phyloP scores from a whole-genome alignment of 2,888 invertebrate species.

The Platypus cylindrus region DNA sequence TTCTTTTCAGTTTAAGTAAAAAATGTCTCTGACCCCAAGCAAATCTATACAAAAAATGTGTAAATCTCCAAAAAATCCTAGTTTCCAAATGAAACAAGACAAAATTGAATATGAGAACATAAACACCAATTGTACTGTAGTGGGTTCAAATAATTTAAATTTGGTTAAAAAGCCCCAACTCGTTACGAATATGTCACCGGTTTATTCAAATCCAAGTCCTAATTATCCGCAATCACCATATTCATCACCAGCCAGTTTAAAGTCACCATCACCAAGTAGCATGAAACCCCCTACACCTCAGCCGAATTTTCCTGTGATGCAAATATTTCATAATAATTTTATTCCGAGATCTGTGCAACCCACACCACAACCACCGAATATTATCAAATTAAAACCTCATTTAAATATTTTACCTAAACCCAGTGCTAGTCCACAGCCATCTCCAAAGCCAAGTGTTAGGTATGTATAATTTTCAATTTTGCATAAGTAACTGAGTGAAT shows the following conservation, averaged over 20 bases:
- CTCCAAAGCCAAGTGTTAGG: slow-evolving; percentile 35
- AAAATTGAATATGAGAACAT: slow-evolving; percentile 34
- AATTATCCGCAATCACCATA: slow-evolving; percentile 32
- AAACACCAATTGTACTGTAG: slow-evolving; percentile 36
- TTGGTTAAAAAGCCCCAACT: slow-evolving; percentile 35
- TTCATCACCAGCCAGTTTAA: slow-evolving; percentile 33
- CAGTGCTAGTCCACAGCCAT: slow-evolving; percentile 32
- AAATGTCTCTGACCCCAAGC: slow-evolving; percentile 34
- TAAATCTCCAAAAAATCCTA: slow-evolving; percentile 34
- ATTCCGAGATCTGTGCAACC: slow-evolving; percentile 30
- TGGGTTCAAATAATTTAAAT: slow-evolving; percentile 35
- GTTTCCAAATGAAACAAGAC: slow-evolving; percentile 25
- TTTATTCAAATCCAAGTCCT: slow-evolving; percentile 28
- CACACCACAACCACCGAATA: slow-evolving; percentile 30
- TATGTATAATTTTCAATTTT: too few species aligned
- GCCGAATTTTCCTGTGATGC: slow-evolving; percentile 34
- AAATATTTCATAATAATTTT: slow-evolving; percentile 33
- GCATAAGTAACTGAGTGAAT: too few species aligned
- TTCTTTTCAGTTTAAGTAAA: slow-evolving; percentile 23
- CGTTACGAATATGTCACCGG: slow-evolving; percentile 31
- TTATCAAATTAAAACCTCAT: slow-evolving; percentile 36
- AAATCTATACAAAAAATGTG: slow-evolving; percentile 34
- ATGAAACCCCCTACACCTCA: slow-evolving; percentile 34
- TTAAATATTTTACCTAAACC: slow-evolving; percentile 36
- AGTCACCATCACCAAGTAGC: slow-evolving; percentile 30